These are phyloP conservation scores for Bolinopsis microptera DNA, from an alignment of 37 sponge, comb jelly and placozoan genomes.

Conservation along the genomic window DNA sequence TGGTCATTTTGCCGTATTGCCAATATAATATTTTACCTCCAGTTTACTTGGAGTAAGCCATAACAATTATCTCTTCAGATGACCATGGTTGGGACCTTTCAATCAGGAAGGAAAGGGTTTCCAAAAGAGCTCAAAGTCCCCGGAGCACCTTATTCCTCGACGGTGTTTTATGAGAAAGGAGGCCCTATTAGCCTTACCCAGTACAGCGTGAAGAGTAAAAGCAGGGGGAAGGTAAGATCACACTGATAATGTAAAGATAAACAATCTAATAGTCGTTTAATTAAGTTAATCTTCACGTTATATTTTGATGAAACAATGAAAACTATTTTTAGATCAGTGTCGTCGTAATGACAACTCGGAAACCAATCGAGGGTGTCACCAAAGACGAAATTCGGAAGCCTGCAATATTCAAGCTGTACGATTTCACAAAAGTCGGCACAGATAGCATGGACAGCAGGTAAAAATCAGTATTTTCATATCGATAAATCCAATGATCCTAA, in stretches of 20 bases:
- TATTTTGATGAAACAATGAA: no score
- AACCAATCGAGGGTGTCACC: background rate
- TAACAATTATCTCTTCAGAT: no score
- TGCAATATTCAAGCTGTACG: slow-evolving; percentile 10
- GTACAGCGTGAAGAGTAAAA: background rate
- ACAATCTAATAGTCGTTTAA: background rate
- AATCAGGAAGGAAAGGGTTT: background rate
- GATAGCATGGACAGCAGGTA: background rate
- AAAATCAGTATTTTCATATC: no score
- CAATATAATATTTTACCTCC: no score
- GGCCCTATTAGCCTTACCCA: background rate
- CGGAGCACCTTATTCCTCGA: background rate
- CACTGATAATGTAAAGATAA: background rate
- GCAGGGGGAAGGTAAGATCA: background rate
- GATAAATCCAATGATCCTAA: no score
- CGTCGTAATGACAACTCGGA: background rate
- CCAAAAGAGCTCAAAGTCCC: background rate
- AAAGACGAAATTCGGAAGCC: background rate
- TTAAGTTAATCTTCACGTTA: background rate
- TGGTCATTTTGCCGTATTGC: no score
- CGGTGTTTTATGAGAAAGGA: background rate
- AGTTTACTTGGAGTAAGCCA: no score
- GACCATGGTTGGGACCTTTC: background rate
- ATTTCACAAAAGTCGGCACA: background rate
- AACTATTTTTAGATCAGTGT: background rate